Conservation (phyloP, 2,888 invertebrate species). For the Apodemia zela region DNA sequence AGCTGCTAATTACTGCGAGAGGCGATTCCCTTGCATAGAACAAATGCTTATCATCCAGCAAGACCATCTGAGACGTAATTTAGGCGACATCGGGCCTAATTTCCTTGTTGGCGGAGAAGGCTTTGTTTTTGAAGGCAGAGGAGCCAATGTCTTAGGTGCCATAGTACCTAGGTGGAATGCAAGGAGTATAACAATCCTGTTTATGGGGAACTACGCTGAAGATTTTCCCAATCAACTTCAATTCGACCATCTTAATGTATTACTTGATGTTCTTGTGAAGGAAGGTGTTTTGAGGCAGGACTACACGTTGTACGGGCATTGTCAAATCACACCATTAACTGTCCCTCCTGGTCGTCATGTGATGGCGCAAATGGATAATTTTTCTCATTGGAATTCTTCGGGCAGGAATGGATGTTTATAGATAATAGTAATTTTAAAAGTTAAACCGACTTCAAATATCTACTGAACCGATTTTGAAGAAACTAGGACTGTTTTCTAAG, state of each 20-base stretch:
- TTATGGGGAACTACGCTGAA: slow-evolving; percentile 51
- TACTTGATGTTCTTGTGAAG: slow-evolving; percentile 44
- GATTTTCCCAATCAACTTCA: slow-evolving; percentile 41
- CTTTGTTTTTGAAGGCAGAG: slow-evolving; percentile 57
- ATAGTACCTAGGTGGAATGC: slow-evolving; percentile 49
- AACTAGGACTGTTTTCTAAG: no score
- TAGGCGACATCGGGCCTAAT: slow-evolving; percentile 57
- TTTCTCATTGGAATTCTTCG: slow-evolving; percentile 47
- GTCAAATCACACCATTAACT: slow-evolving; percentile 45
- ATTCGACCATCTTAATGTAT: slow-evolving; percentile 44
- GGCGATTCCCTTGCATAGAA: slow-evolving; percentile 46
- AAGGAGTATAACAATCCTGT: slow-evolving; percentile 51
- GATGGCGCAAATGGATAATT: slow-evolving; percentile 39
- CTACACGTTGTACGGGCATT: slow-evolving; percentile 48
- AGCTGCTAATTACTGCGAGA: slow-evolving; percentile 41
- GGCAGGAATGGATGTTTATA: slow-evolving; percentile 29
- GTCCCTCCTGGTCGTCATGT: slow-evolving; percentile 48
- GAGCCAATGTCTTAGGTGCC: slow-evolving; percentile 50
- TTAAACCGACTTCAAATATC: no score
- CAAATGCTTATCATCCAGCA: slow-evolving; percentile 46
- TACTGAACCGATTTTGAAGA: no score
- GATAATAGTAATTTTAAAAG: background rate
- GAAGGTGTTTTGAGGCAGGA: slow-evolving; percentile 41
- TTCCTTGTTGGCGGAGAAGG: slow-evolving; percentile 56
- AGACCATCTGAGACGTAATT: slow-evolving; percentile 45